Evolutionary conservation across 2,888 invertebrate species (phyloP), one percentile per base, ranked within the genome.

Genomic region (Pristionchus entomophagus): DNA sequence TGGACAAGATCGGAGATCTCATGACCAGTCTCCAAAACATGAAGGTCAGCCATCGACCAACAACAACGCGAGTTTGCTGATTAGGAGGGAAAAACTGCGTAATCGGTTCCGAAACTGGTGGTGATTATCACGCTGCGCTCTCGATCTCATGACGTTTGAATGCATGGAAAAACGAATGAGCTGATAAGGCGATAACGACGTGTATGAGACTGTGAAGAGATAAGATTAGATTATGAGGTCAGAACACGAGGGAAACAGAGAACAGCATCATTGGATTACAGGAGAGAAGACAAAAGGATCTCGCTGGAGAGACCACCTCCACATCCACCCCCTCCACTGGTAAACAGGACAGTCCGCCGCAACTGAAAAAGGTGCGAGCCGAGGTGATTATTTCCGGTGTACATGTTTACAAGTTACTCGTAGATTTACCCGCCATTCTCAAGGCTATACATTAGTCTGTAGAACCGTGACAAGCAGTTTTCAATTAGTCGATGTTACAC

Each of bases 281-380:
- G 81, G 81, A 81, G 12, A n/a, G 56, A 32, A n/a, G 56, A n/a
- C 32, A 35, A 12, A 35, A 49, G 26, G 53, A 22, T 17, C 56
- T 81, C 35, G 56, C 35, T 6, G 49, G 49, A 17, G 45, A 45
- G 45, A 22, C 53, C 19, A 29, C n/a, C 17, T 41, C 77, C 12
- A 22, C 41, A 2, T 2, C 26, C 6, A 69, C 32, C n/a, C n/a
- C n/a, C n/a, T n/a, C 1, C 81, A 49, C 32, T 5, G 12, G 38
- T 10, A 38, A 19, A 14, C 49, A 81, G 19, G 80, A 81, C 38
- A 56, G 56, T 81, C 81, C 81, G 8, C 81, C 81, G 0, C 81
- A 81, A 32, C n/a, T 81, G 81, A 81, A 56, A 38, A 81, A 81
- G 81, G 81, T 81, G 5, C 56, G 81, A 56, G 22, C 10, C 10